phyloP scores from a whole-genome alignment of 30 jellyfish, hydroid and myxozoan genomes.

The Aurelia coerulea region DNA sequence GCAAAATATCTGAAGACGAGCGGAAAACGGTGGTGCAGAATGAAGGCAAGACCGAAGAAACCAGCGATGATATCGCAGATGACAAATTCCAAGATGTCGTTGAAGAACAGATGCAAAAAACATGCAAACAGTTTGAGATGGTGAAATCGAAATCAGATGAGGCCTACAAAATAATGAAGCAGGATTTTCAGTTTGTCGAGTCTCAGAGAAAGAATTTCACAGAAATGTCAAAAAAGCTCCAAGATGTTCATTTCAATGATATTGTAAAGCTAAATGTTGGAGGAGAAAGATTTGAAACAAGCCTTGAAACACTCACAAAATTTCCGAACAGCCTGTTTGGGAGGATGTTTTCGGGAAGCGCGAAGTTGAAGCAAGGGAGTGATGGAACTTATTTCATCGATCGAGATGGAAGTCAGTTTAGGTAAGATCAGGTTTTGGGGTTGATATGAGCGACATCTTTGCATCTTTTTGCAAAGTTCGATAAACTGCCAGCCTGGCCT shows the following conservation, averaged over 20 bases:
- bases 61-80: not conserved
- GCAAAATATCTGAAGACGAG: no score
- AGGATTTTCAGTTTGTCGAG: not conserved
- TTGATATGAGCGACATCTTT: no score
- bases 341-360: constrained; percentile 1
- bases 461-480: no score
- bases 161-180: not conserved
- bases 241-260: not conserved
- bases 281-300: not conserved
- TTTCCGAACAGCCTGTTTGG: not conserved
- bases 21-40: no score
- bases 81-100: not conserved
- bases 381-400: constrained; percentile 5
- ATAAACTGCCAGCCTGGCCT: no score
- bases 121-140: not conserved
- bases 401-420: not conserved
- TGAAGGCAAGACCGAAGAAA: not conserved
- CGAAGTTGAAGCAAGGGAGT: not conserved
- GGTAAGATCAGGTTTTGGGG: not conserved
- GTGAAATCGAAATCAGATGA: not conserved
- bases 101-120: not conserved
- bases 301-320: not conserved
- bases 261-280: not conserved
- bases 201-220: not conserved
- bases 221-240: not conserved